These are phyloP conservation scores for Thymelicus lineola DNA, from an alignment of 2,888 invertebrate species.

Conservation along the genomic window DNA sequence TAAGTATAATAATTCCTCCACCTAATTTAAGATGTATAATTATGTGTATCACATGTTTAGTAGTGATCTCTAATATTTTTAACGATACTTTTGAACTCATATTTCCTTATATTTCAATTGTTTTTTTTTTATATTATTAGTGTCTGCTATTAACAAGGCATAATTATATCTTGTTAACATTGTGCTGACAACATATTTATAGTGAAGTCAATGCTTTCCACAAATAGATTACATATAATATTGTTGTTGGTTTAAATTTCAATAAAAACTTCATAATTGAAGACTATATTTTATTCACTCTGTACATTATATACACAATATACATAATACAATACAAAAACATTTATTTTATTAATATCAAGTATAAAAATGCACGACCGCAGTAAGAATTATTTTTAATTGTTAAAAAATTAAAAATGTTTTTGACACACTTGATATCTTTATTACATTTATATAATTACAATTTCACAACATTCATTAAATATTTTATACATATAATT, in stretches of 20 bases:
- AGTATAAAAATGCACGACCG: conserved; percentile 6
- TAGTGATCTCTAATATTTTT: too few species aligned
- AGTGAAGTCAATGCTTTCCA: background rate
- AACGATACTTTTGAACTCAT: too few species aligned
- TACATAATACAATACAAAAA: conserved; percentile 1
- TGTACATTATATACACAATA: conserved; percentile 10
- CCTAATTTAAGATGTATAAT: too few species aligned
- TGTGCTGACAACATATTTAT: too few species aligned
- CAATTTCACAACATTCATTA: background rate
- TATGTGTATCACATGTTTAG: too few species aligned
- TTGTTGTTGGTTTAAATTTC: background rate
- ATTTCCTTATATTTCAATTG: too few species aligned
- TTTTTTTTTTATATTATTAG: too few species aligned
- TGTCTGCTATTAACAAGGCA: too few species aligned
- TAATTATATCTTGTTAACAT: too few species aligned
- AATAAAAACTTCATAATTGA: conserved; percentile 1
- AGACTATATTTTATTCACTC: conserved; percentile 3
- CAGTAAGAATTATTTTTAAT: background rate
- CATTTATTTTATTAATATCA: background rate
- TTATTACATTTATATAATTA: too few species aligned
- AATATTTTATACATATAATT: background rate
- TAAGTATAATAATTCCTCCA: too few species aligned
- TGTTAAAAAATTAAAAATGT: conserved; percentile 4
- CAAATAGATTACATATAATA: background rate
- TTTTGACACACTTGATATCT: background rate